phyloP scores from a whole-genome alignment of 2,888 invertebrate species.

The Netelia fuscicornis region DNA sequence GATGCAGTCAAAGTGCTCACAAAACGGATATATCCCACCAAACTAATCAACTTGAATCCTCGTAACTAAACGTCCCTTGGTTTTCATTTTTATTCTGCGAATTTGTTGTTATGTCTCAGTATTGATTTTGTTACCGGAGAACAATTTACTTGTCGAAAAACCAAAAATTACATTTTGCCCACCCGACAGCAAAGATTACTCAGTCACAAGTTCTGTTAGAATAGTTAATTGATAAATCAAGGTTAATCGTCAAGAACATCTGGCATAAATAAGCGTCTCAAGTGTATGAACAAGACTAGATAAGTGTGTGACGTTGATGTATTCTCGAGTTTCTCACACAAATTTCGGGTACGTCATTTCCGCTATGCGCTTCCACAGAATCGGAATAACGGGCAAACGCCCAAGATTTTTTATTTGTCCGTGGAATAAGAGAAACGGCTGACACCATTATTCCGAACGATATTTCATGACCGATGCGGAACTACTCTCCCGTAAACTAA shows the following conservation, averaged over 20 bases:
- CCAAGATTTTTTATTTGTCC: constrained; percentile 53
- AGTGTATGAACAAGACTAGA: background rate
- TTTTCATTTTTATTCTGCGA: background rate
- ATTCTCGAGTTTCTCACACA: constrained; percentile 6
- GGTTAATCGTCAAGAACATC: no score
- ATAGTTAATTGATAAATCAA: no score
- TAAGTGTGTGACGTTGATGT: background rate
- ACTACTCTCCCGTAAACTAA: constrained; percentile 30
- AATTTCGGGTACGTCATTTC: constrained; percentile 14
- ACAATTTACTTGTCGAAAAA: background rate
- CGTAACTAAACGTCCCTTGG: constrained; percentile 16
- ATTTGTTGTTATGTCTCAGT: no score
- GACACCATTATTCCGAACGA: constrained; percentile 44
- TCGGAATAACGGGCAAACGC: constrained; percentile 47
- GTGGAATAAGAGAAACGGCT: constrained; percentile 47
- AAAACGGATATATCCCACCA: constrained; percentile 23
- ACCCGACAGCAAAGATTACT: no score
- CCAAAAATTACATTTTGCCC: background rate
- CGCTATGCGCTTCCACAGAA: background rate
- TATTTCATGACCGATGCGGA: constrained; percentile 50
- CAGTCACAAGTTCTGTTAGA: no score
- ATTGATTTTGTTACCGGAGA: no score
- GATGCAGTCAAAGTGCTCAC: constrained; percentile 22
- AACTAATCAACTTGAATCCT: constrained; percentile 34
- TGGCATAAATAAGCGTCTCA: background rate